Evolutionary conservation across 2,888 invertebrate species (phyloP), one percentile per base, ranked within the genome.

Genomic region (Dryobotodes eremita): DNA sequence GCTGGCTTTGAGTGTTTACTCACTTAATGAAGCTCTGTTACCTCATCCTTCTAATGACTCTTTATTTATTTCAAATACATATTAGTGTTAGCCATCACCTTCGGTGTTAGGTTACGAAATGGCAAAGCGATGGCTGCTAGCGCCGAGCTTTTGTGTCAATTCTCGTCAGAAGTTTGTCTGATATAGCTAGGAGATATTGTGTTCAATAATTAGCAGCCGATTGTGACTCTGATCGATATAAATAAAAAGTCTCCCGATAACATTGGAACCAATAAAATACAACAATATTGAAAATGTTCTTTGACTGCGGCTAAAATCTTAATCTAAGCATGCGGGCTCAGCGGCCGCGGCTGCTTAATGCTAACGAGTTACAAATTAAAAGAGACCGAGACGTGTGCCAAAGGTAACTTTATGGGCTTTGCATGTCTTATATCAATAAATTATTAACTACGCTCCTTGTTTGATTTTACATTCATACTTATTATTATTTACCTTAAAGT

Each of bases 341-440:
- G 75, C 76, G 26, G 88, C 90, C 85, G 90, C 86, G 90, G 88
- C 89, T 93, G 94, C 92, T 94, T 94, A 92, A 93, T 94, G 94
- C 96, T 96, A 96, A 96, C 96, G 94, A 96, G 94, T 94, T 95
- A 96, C 96, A 96, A 96, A 96, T 96, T 96, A 96, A 95, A 96
- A 95, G 95, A 93, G 95, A 94, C 94, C 95, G 92, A 94, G 94
- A 96, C 96, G 94, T 95, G 95, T 96, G 96, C 96, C 96, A 95
- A 96, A 95, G 94, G 94, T 94, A 95, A 95, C 96, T 96, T 96
- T 96, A 97, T 96, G 96, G 96, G 95, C 96, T 95, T 96, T 92
- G 97, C 97, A 96, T 97, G 97, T 96, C 95, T 96, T 96, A 96
- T 95, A 96, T 96, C 96, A 96, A 97, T 97, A 97, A 97, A 97